phyloP scores from a whole-genome alignment of 2,888 invertebrate species.

The Tetragnatha montana region DNA sequence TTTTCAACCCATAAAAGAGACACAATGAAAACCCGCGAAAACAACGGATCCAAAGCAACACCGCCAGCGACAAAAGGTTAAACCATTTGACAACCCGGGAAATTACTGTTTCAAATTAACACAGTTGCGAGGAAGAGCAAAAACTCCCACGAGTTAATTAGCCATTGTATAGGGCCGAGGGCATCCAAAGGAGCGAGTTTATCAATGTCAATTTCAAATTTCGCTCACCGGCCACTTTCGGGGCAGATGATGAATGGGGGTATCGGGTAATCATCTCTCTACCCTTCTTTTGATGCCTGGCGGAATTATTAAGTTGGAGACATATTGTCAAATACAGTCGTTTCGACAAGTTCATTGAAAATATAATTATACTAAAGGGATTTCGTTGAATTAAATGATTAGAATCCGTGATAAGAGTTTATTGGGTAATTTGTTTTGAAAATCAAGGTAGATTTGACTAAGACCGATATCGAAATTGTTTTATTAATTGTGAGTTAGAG shows the following conservation, averaged over 20 bases:
- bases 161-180: not conserved
- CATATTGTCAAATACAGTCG: not conserved
- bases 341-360: not conserved
- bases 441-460: not conserved
- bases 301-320: not conserved
- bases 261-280: not conserved
- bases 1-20: too few relatives aligned
- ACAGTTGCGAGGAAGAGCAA: not conserved
- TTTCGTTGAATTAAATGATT: not conserved
- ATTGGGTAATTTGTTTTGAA: not conserved
- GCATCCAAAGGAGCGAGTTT: not conserved
- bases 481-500: not conserved
- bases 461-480: not conserved
- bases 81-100: too few relatives aligned
- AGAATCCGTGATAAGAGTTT: not conserved
- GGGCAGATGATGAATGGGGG: not conserved
- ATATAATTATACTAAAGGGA: not conserved
- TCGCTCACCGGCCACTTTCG: not conserved
- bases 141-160: not conserved
- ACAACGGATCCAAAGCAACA: too few relatives aligned
- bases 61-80: too few relatives aligned
- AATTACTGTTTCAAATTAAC: not conserved
- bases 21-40: too few relatives aligned
- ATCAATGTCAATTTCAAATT: not conserved
- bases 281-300: not conserved